Base-by-base conservation (phyloP, 2,797 vertebrate genomes). In the Thripadectes ignobilis region DNA sequence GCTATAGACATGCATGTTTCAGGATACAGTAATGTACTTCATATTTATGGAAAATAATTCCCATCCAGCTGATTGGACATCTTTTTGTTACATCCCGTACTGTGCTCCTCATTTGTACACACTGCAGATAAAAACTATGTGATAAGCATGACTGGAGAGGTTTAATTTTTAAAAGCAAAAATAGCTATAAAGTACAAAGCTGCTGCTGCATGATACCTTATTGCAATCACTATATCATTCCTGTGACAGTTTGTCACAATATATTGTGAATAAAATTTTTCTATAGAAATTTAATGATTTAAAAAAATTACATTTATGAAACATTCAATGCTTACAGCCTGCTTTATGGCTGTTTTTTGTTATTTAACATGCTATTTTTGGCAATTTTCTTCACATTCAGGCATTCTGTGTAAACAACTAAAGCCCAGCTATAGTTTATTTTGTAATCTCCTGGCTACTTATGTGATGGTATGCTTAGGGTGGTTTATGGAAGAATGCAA, bases 231-330 rank as follows among this genome's bases (percentile, higher is more conserved):
- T 98, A 97, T 97, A 98, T 97, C 97, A 98, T 98, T 98, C 97
- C 96, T 97, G 97, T 98, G 98, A 96, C 98, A 38, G 71, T 97
- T 98, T 96, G 98, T 98, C 98, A 97, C 97, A 94, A 97, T 98
- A 98, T 98, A 98, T 98, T 98, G 98, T 98, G 98, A 98, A 98
- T 98, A 98, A 97, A 98, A 98, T 97, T 98, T 98, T 98, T 98
- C 97, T 98, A 98, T 98, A 98, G 97, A 98, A 98, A 98, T 98
- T 95, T 97, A 98, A 98, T 97, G 97, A 98, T 98, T 98, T 95
- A 97, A 98, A 98, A 98, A 97, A 97, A 94, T 92, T 93, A 97
- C 97, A 96, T 98, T 98, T 98, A 98, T 98, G 97, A 96, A 98
- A 98, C 97, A 98, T 97, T 98, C 98, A 97, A n/a, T 97, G 97